A percentile compares a stretch with the other conserved stretches of the same genome.
Conservation (phyloP, 2,113 vertebrate species). For the Indri indri region DNA sequence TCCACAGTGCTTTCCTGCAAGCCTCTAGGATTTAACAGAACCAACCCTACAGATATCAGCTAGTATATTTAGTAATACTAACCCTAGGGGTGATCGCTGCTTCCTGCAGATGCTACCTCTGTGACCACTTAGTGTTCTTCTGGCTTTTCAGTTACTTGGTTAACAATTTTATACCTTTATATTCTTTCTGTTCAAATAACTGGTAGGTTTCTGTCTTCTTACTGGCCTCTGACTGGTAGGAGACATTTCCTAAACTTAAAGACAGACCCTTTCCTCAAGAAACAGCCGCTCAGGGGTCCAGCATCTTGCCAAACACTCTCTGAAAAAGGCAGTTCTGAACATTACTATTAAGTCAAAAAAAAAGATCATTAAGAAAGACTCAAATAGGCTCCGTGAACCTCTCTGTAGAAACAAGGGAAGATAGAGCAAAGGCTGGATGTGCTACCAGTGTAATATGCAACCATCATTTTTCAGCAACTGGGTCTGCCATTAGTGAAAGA, state of each 20-base stretch:
- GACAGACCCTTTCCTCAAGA: not conserved
- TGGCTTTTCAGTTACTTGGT: not conserved
- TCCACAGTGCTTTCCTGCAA: not conserved
- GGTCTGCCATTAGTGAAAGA: constrained; percentile 42
- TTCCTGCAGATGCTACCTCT: not conserved
- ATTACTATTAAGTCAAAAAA: not conserved
- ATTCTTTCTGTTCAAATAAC: not conserved
- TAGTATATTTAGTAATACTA: not conserved
- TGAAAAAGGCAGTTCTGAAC: not conserved
- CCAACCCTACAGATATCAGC: not conserved
- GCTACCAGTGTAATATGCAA: not conserved
- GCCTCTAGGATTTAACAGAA: not conserved
- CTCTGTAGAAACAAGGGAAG: not conserved
- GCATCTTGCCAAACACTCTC: not conserved
- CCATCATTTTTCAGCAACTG: constrained; percentile 53
- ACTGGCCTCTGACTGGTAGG: not conserved
- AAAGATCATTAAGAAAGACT: not conserved
- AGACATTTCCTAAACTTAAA: not conserved
- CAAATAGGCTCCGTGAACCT: not conserved
- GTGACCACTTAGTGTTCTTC: not conserved
- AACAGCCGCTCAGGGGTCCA: not conserved
- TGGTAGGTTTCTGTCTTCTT: not conserved
- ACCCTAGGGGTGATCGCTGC: not conserved
- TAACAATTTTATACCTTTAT: not conserved
- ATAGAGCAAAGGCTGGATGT: not conserved